Base-by-base conservation (phyloP, 2,888 invertebrate species). In the Aphodius sticticus region DNA sequence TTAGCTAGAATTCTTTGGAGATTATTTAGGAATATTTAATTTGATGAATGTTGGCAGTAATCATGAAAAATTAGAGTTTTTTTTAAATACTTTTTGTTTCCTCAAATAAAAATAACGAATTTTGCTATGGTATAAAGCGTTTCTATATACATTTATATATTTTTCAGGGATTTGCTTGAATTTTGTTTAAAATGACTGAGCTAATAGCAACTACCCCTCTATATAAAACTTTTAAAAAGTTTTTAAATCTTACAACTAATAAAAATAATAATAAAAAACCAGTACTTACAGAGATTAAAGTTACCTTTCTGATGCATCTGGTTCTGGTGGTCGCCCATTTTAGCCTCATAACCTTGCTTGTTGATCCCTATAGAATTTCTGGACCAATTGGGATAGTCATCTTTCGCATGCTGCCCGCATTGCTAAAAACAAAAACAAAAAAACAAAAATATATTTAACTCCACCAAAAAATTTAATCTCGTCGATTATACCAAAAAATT, bases 311-410 rank as follows among this genome's bases (percentile, higher is more conserved):
- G 91, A 12, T 53, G 53, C 89, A 91, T 88, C 84, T 91, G 91
- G 82, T 88, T 88, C 79, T 86, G 86, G 83, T 89, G 89, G 38
- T 89, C 89, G 83, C 90, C 91, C 91, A 92, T 92, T 85, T 92
- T 91, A 79, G 91, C 91, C 88, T 91, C 91, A 87, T 91, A 91
- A 79, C 91, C 91, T 83, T 91, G 91, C 83, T 91, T 91, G 84
- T 88, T 89, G 86, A 90, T 90, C 14, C 88, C 89, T 90, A 91
- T 90, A 9, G 90, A 86, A 83, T 90, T 90, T 79, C 91, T 86
- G 14, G 90, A 88, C 91, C 91, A 91, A 81, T 90, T 89, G 77
- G 91, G 90, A 83, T 91, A 91, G 83, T 90, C 90, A 85, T 91
- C 91, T 85, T 91, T 91, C 16, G 87, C 90, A 82, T 91, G 91